phyloP scores from a whole-genome alignment of 2,888 invertebrate genomes.

The Nymphalis urticae region DNA sequence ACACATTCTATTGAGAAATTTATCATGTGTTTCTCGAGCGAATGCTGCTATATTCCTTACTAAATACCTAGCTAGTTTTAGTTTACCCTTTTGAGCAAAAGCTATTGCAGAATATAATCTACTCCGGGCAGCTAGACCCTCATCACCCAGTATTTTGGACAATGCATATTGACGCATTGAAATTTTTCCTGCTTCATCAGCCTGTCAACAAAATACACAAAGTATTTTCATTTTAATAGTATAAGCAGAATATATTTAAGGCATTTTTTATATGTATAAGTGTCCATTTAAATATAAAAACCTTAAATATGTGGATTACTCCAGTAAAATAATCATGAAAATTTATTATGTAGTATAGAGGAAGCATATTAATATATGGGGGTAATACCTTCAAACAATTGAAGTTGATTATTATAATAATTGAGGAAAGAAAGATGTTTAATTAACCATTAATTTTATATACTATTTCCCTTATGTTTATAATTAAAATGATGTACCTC shows the following conservation, averaged over 20 bases:
- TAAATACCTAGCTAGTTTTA: slow-evolving; percentile 83
- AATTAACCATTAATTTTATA: no score
- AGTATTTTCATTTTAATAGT: background rate
- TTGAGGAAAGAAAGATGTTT: no score
- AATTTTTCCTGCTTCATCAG: slow-evolving; percentile 93
- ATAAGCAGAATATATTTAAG: no score
- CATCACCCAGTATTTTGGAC: slow-evolving; percentile 91
- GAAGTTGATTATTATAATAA: no score
- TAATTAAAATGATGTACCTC: background rate
- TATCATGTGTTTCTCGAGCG: slow-evolving; percentile 79
- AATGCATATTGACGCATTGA: slow-evolving; percentile 91
- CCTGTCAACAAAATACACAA: slow-evolving; percentile 78
- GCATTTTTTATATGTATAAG: no score
- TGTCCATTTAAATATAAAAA: no score
- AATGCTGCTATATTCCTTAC: slow-evolving; percentile 72
- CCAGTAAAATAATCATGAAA: no score
- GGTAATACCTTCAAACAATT: no score
- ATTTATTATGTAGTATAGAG: no score
- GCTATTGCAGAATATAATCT: slow-evolving; percentile 93
- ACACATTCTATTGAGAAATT: slow-evolving; percentile 89
- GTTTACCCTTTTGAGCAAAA: slow-evolving; percentile 89
- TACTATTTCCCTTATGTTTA: background rate
- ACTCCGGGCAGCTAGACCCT: slow-evolving; percentile 90
- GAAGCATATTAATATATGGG: no score
- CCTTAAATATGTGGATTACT: no score